A percentile compares a stretch with the other conserved stretches of the same genome.
Evolutionary conservation across 2,113 vertebrate species (phyloP).

Genomic region (Campylomormyrus tamandua): DNA sequence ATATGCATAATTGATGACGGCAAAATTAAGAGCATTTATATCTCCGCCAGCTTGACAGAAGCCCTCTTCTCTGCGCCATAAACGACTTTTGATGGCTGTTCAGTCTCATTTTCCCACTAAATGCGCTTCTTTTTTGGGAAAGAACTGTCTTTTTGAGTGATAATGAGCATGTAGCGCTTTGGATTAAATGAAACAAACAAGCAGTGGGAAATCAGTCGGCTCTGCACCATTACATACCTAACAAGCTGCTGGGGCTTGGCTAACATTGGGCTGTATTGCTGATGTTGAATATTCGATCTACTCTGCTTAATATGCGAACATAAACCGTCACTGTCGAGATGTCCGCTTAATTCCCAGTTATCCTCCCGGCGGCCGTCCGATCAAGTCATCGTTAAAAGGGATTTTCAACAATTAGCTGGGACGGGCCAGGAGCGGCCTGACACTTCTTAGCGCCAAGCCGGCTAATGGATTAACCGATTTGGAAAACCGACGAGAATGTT

Average conservation of each 20-base stretch:
- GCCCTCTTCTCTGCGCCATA: neutral
- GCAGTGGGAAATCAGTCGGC: slow-evolving; percentile 42
- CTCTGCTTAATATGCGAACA: slow-evolving; percentile 58
- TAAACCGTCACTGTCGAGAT: slow-evolving; percentile 57
- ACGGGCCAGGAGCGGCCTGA: slow-evolving; percentile 51
- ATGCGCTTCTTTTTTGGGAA: slow-evolving; percentile 21
- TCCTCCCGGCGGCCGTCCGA: slow-evolving; percentile 56
- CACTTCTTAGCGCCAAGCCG: slow-evolving; percentile 52
- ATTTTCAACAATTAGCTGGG: slow-evolving; percentile 62
- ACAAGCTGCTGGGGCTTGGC: slow-evolving; percentile 54
- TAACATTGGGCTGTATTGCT: slow-evolving; percentile 45
- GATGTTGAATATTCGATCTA: slow-evolving; percentile 51
- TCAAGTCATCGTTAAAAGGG: slow-evolving; percentile 69
- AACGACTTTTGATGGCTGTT: neutral
- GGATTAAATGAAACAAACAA: slow-evolving; percentile 47
- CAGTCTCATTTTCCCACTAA: neutral
- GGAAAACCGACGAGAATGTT: slow-evolving; percentile 68
- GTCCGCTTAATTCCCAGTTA: slow-evolving; percentile 57
- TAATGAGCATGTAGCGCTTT: slow-evolving; percentile 48
- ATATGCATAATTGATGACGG: neutral
- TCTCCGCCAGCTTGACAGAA: neutral
- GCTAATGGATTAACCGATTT: slow-evolving; percentile 72
- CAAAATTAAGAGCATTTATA: slow-evolving; percentile 1
- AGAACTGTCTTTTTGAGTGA: slow-evolving; percentile 24
- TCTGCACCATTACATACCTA: slow-evolving; percentile 59